Evolutionary conservation across 2,113 vertebrate species (phyloP).

Genomic region (Platanista minor): DNA sequence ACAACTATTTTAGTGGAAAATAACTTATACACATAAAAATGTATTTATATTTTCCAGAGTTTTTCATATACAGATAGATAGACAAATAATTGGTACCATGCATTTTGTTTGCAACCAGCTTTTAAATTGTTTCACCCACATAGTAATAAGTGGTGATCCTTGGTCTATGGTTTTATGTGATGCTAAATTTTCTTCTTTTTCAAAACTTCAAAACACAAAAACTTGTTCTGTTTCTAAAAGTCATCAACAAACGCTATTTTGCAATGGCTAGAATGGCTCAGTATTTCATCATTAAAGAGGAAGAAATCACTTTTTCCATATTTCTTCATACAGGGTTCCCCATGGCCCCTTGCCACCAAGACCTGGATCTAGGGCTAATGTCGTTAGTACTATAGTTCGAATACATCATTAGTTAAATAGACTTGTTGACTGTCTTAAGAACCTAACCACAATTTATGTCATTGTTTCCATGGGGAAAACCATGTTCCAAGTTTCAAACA

Average conservation of each 20-base stretch:
- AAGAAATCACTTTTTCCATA: not conserved
- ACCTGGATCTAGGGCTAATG: not conserved
- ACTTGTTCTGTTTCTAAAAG: not conserved
- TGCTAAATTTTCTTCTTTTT: not conserved
- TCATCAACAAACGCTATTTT: not conserved
- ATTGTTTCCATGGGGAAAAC: not conserved
- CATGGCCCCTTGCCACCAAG: too few species aligned
- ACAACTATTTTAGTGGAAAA: not conserved
- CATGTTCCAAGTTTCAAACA: conserved; percentile 3
- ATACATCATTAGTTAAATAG: not conserved
- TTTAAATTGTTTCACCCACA: not conserved
- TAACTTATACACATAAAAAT: not conserved
- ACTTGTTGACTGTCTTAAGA: not conserved
- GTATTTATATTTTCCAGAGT: not conserved
- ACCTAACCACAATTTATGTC: conserved; percentile 11
- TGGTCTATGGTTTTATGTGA: not conserved
- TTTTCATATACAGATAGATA: not conserved
- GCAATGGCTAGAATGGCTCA: not conserved
- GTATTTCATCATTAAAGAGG: not conserved
- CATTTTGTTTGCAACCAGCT: not conserved
- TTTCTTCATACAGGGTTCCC: not conserved
- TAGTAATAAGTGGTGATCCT: not conserved
- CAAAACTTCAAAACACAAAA: not conserved
- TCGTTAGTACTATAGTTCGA: not conserved
- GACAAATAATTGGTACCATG: accelerated